Evolutionary conservation across 2,113 vertebrate genomes (phyloP).

Genomic region (Sinocyclocheilus rhinocerous): DNA sequence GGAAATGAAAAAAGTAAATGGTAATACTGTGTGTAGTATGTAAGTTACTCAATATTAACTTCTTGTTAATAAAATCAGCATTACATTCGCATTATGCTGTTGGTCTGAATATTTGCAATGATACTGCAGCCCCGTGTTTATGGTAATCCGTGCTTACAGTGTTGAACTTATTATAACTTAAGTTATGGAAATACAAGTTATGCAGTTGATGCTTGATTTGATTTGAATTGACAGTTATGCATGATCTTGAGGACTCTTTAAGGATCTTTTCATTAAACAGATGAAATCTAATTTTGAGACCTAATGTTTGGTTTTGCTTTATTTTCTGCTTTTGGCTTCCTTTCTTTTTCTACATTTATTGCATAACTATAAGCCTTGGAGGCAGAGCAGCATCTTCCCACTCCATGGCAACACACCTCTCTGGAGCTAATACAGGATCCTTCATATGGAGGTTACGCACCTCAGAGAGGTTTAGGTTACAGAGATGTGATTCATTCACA

Average conservation of each 20-base stretch:
- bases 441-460: slow-evolving; percentile 27
- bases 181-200: no score
- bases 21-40: no score
- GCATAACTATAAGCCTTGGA: slow-evolving; percentile 59
- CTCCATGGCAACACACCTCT: slow-evolving; percentile 77
- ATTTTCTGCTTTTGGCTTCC: slow-evolving; percentile 32
- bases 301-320: slow-evolving; percentile 37
- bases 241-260: neutral
- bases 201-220: no score
- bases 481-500: slow-evolving; percentile 40
- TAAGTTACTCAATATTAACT: no score
- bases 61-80: neutral
- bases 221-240: neutral
- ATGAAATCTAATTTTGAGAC: neutral
- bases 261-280: neutral
- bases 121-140: neutral
- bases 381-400: slow-evolving; percentile 57
- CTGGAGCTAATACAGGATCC: slow-evolving; percentile 63
- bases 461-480: slow-evolving; percentile 39
- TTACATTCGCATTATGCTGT: neutral
- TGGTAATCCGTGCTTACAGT: neutral
- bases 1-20: no score
- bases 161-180: neutral
- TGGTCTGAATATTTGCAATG: neutral
- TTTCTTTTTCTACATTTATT: slow-evolving; percentile 13